Conservation (phyloP, 2,113 vertebrate species). For the Sturnira hondurensis region DNA sequence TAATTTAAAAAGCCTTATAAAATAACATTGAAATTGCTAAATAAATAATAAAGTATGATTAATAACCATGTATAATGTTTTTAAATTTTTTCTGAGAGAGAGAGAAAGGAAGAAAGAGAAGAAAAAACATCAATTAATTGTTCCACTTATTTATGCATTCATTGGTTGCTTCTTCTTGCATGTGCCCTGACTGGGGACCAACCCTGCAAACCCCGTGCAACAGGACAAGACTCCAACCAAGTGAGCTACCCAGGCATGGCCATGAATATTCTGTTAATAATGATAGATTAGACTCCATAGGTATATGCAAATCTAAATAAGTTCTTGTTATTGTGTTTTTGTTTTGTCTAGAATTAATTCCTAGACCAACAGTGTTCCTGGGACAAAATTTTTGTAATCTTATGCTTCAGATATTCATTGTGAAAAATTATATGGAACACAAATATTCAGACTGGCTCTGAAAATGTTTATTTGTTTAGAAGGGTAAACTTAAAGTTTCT, state of each 20-base stretch:
- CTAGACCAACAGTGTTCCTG: neutral
- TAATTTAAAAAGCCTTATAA: neutral
- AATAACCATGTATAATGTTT: neutral
- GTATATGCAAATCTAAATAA: neutral
- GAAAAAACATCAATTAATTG: too few species aligned
- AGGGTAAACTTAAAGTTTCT: neutral
- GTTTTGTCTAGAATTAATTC: slow-evolving; percentile 44
- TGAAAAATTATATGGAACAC: neutral
- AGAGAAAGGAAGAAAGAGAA: too few species aligned
- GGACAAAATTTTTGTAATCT: slow-evolving; percentile 17
- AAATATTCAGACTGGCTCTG: neutral
- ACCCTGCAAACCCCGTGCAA: too few species aligned
- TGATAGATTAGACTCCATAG: neutral
- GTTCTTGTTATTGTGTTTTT: neutral
- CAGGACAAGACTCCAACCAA: too few species aligned
- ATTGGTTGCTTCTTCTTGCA: too few species aligned
- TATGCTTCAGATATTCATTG: neutral
- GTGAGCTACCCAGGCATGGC: too few species aligned
- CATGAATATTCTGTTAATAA: neutral
- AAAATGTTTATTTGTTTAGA: slow-evolving; percentile 28
- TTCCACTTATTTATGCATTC: too few species aligned
- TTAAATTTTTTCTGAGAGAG: too few species aligned
- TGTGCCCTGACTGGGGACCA: too few species aligned
- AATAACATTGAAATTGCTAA: neutral
- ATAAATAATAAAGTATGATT: neutral